phyloP scores from a whole-genome alignment of 2,888 invertebrate genomes.

The Zhuqinia jingwanae region DNA sequence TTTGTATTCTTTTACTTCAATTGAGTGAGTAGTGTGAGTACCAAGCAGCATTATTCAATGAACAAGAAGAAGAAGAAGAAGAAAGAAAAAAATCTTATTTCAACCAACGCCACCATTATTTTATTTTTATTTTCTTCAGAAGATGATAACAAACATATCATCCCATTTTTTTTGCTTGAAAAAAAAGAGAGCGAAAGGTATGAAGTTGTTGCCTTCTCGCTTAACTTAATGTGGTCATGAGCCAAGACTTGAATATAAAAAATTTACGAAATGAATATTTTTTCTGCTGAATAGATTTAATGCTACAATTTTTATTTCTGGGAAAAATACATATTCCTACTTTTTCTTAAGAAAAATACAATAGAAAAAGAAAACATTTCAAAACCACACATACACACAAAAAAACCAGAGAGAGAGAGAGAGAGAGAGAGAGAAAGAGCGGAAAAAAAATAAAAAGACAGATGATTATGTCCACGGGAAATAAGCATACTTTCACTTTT shows the following conservation, averaged over 20 bases:
- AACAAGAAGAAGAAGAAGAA: no score
- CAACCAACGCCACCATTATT: neutral
- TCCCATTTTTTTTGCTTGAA: neutral
- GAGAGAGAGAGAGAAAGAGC: no score
- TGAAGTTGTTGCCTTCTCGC: neutral
- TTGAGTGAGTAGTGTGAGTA: no score
- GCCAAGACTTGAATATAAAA: neutral
- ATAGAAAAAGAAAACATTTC: constrained; percentile 34
- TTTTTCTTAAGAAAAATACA: constrained; percentile 36
- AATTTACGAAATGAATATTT: neutral
- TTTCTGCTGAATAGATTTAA: constrained; percentile 21
- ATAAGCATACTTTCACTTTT: constrained; percentile 52
- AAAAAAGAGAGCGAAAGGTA: neutral
- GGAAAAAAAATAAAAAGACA: constrained; percentile 21
- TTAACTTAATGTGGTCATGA: neutral
- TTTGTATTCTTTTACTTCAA: no score
- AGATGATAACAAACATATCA: no score
- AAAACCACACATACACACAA: constrained; percentile 5
- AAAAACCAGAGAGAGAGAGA: no score
- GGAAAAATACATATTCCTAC: neutral
- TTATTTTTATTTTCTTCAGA: neutral
- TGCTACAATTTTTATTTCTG: neutral
- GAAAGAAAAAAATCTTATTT: neutral
- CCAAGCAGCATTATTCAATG: neutral
- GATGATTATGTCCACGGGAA: constrained; percentile 42